Conservation (phyloP, 2,113 vertebrate genomes). For the Tricholaema leucomelas region DNA sequence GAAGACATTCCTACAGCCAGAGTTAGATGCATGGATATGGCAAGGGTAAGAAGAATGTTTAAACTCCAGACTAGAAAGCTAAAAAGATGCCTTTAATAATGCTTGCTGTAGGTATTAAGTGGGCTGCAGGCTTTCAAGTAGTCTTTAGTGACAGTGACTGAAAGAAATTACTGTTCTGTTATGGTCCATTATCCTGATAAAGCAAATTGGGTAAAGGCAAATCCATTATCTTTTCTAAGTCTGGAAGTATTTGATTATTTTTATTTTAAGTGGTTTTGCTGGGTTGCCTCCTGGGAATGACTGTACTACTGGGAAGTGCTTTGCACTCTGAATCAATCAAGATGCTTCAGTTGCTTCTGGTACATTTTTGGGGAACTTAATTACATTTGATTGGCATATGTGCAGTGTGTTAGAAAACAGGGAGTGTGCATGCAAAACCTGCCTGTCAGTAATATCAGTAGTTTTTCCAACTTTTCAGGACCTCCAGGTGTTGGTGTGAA, state of each 20-base stretch:
- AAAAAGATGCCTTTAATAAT: not conserved
- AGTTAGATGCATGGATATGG: not conserved
- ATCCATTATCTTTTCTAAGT: not conserved
- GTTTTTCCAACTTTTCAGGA: slow-evolving; percentile 72
- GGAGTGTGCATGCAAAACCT: not conserved
- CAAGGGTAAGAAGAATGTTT: not conserved
- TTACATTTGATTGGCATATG: not conserved
- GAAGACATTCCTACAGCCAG: not conserved
- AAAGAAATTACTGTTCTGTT: not conserved
- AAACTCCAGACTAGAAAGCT: not conserved
- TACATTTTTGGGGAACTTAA: not conserved
- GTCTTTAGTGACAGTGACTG: not conserved
- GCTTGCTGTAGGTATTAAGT: not conserved
- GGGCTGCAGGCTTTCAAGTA: not conserved
- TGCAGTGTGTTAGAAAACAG: not conserved
- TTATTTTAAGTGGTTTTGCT: not conserved
- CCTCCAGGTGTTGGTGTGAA: slow-evolving; percentile 93
- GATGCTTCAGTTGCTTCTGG: not conserved
- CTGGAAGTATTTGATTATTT: not conserved
- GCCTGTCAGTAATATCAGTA: not conserved
- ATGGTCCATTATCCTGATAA: not conserved
- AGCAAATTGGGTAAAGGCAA: not conserved
- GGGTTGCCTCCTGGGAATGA: not conserved
- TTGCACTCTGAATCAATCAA: not conserved
- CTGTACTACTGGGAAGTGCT: not conserved